Percentiles rank a stretch among this genome's conserved stretches.
phyloP scores from a whole-genome alignment of 1,140 invertebrate species.

The Drosophila truncata region DNA sequence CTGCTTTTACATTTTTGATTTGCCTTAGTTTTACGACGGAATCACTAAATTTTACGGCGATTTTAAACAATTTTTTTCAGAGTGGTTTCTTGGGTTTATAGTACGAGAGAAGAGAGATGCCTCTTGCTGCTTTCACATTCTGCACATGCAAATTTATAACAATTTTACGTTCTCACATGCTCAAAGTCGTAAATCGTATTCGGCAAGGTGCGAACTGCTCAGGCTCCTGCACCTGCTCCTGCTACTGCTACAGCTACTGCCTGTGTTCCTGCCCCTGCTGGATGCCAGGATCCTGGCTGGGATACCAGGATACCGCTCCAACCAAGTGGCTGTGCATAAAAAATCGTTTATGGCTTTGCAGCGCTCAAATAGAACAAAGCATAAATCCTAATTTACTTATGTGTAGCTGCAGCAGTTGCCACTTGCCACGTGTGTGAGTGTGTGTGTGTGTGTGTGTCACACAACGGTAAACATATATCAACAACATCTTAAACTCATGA shows the following conservation, averaged over 20 bases:
- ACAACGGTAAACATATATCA: conserved; percentile 78
- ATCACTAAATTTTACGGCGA: conserved; percentile 42
- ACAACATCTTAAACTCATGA: conserved; percentile 83
- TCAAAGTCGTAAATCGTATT: conserved; percentile 76
- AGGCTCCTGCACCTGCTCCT: conserved; percentile 1
- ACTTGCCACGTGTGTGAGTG: conserved; percentile 26
- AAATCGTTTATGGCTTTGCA: conserved; percentile 84
- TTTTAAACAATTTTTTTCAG: conserved; percentile 20
- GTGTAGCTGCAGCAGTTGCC: conserved; percentile 65
- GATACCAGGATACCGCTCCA: conserved; percentile 13
- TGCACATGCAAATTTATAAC: conserved; percentile 83
- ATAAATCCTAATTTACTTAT: conserved; percentile 85
- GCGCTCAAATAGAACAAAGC: conserved; percentile 84
- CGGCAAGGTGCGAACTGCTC: conserved; percentile 75
- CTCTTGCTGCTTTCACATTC: conserved; percentile 31
- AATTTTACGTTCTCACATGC: conserved; percentile 83
- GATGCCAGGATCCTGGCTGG: conserved; percentile 4
- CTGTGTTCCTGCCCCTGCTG: background rate
- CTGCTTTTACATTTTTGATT: conserved; percentile 26
- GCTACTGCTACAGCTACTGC: too few relatives aligned
- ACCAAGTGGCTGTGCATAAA: conserved; percentile 81
- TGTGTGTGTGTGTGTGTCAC: conserved; percentile 43
- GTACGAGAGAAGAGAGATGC: conserved; percentile 2
- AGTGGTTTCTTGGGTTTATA: conserved; percentile 21
- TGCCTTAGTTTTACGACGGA: conserved; percentile 31